These are phyloP conservation scores for Enteromius trimaculatus DNA, from an alignment of 2,797 vertebrate species.

Conservation along the genomic window DNA sequence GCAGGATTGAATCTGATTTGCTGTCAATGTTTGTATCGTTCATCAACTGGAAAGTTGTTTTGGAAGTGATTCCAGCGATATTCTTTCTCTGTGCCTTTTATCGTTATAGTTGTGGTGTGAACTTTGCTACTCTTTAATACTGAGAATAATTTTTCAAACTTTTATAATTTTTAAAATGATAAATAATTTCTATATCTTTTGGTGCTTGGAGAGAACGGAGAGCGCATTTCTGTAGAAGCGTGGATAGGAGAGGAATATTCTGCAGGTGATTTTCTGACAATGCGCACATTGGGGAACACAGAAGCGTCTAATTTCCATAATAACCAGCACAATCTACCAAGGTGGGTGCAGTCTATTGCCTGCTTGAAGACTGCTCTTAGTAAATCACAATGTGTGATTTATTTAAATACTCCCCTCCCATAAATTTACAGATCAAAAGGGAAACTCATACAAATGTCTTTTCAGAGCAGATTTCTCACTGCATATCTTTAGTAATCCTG, in stretches of 20 bases:
- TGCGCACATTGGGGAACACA: background rate
- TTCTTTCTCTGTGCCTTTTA: too few relatives aligned
- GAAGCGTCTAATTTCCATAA: background rate
- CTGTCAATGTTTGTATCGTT: too few relatives aligned
- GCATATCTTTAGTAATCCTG: background rate
- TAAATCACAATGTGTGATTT: background rate
- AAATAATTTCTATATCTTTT: too few relatives aligned
- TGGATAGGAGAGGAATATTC: background rate
- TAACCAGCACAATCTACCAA: background rate
- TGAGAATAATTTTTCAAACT: too few relatives aligned
- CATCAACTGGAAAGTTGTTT: too few relatives aligned
- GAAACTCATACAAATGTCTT: background rate
- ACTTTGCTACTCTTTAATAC: too few relatives aligned
- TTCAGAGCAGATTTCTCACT: background rate
- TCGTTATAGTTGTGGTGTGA: too few relatives aligned
- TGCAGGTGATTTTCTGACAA: background rate
- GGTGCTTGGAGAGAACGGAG: background rate
- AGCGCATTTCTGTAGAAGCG: background rate
- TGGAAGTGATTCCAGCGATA: too few relatives aligned
- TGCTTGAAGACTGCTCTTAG: background rate
- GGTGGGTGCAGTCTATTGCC: background rate
- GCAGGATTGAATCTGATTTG: too few relatives aligned
- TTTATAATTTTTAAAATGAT: too few relatives aligned
- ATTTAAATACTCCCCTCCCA: background rate
- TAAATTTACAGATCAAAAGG: background rate